Conservation (phyloP, 2,888 invertebrate species). For the Callosobruchus maculatus region DNA sequence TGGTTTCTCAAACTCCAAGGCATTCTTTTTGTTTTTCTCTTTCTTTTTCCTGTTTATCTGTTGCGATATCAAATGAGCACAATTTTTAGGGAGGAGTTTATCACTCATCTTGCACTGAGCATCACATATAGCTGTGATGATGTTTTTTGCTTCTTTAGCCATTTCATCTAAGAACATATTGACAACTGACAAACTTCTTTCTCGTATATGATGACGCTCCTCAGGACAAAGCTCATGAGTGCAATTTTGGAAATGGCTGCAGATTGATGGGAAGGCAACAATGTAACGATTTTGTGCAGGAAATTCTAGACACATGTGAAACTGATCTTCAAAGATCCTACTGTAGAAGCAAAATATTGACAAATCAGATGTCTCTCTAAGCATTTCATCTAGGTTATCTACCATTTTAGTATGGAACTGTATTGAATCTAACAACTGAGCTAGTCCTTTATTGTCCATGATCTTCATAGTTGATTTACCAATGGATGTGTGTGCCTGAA, state of each 20-base stretch:
- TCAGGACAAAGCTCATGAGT: conserved; percentile 98
- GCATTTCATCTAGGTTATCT: conserved; percentile 93
- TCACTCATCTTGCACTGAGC: conserved; percentile 97
- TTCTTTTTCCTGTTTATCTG: conserved; percentile 88
- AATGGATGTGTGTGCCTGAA: conserved; percentile 91
- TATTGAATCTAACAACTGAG: conserved; percentile 90
- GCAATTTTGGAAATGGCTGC: conserved; percentile 96
- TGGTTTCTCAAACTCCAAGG: conserved; percentile 83
- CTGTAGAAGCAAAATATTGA: conserved; percentile 98
- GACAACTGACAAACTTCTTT: conserved; percentile 91
- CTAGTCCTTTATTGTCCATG: conserved; percentile 80
- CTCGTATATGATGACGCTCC: conserved; percentile 94
- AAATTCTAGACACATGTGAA: conserved; percentile 97
- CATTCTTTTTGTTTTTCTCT: conserved; percentile 85
- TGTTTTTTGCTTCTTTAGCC: conserved; percentile 98
- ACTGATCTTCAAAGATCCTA: conserved; percentile 95
- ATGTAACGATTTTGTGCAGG: conserved; percentile 98
- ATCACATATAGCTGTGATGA: conserved; percentile 97
- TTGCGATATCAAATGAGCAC: conserved; percentile 86
- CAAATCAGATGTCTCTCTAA: conserved; percentile 94
- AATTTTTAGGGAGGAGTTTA: conserved; percentile 91
- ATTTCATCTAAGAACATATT: conserved; percentile 98
- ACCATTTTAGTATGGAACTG: conserved; percentile 98
- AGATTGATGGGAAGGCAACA: conserved; percentile 95
- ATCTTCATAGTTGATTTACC: conserved; percentile 76